These are phyloP conservation scores for Trachurus trachurus DNA, from an alignment of 2,797 vertebrate species.

Conservation along the genomic window DNA sequence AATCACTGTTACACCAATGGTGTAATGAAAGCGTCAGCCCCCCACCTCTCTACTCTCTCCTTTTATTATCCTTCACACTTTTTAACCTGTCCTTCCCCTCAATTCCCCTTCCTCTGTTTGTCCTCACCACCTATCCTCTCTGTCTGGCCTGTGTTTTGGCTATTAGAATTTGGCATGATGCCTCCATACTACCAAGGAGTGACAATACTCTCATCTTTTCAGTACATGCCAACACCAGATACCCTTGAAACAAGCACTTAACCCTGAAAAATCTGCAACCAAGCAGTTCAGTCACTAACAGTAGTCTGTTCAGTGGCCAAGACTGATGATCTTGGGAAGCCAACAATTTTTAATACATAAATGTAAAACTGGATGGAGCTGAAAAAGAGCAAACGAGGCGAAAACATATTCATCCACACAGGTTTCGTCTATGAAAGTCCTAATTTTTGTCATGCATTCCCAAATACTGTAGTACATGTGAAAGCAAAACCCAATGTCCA, in stretches of 20 bases:
- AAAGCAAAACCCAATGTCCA: neutral
- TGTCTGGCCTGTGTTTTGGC: slow-evolving; percentile 15
- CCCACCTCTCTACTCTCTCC: slow-evolving; percentile 11
- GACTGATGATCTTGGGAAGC: neutral
- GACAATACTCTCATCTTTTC: slow-evolving; percentile 18
- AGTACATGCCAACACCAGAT: slow-evolving; percentile 11
- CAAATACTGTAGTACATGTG: neutral
- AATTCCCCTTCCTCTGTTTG: slow-evolving; percentile 20
- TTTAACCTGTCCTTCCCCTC: slow-evolving; percentile 32
- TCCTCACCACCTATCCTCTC: slow-evolving; percentile 27
- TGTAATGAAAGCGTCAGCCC: slow-evolving; percentile 43
- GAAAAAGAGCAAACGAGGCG: neutral
- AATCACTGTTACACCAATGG: slow-evolving; percentile 46
- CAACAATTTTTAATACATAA: neutral
- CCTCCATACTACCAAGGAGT: slow-evolving; percentile 9
- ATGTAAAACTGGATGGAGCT: neutral
- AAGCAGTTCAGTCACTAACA: slow-evolving; percentile 2
- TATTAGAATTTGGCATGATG: slow-evolving; percentile 22
- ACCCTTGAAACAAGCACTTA: slow-evolving; percentile 41
- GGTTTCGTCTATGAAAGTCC: neutral
- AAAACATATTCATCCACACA: neutral
- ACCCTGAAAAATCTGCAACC: slow-evolving; percentile 39
- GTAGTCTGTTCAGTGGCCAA: neutral
- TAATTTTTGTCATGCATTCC: neutral
- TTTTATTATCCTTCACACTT: slow-evolving; percentile 56